Evolutionary conservation across 2,113 vertebrate species (phyloP), one percentile per base, ranked within the genome.

Genomic region (Suncus etruscus): DNA sequence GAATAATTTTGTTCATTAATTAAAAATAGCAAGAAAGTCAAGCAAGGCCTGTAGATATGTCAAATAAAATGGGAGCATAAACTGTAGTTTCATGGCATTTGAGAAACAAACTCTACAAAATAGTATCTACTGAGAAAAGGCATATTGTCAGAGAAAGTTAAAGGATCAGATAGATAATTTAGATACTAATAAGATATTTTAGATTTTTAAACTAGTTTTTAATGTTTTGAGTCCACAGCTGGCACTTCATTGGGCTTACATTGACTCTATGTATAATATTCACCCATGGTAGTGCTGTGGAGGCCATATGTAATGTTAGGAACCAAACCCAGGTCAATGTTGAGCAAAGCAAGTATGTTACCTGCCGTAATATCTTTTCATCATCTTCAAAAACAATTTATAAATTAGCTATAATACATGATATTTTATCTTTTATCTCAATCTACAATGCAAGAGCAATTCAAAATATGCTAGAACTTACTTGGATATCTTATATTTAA

Each of bases 81-180:
- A 48, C 5, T 27, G 0, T 48, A 32, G 70, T 27, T 51, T 20
- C 9, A 70, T 72, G 31, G 70, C 10, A 31, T 69, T 51, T 87
- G 48, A 82, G 83, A 82, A 79, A 70, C 20, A 92, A 50, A 84
- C 92, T 93, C 45, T 85, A 29, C 14, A 88, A 58, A 50, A 58
- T 11, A 58, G 70, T 68, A 75, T 70, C n/a, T 92, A 63, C 22
- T 51, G n/a, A 76, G 10, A 27, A 74, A 54, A 93, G 32, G n/a
- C 39, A 66, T 72, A 83, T 83, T 4, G 31, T 68, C 18, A 73
- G 51, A 54, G 66, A 11, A 3, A 29, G 66, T 68, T 83, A 25
- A 83, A n/a, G n/a, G 70, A 70, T 70, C 4, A 79, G 20, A 0
- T 29, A 65, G 50, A 6, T 16, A 65, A 31, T 74, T 89, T 79